Evolutionary conservation across 2,113 vertebrate genomes (phyloP), one percentile per base, ranked within the genome.

Genomic region (Sclerurus mexicanus): DNA sequence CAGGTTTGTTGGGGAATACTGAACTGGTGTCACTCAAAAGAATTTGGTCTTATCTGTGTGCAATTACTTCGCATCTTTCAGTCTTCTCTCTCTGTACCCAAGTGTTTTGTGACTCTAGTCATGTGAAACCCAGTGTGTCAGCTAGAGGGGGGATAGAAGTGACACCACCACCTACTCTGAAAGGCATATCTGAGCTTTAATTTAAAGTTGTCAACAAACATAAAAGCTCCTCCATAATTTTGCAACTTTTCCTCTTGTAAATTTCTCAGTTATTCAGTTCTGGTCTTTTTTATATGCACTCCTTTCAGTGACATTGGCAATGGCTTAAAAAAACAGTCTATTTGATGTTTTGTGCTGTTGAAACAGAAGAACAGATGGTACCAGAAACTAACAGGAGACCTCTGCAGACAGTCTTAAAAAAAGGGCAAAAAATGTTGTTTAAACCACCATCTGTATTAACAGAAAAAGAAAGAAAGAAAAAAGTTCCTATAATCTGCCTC

Each of bases 181-280:
- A 86, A 87, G 31, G 27, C 23, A 42, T 25, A 75, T 44, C 66
- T 78, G 78, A 85, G 63, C 86, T 97, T 89, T 93, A 42, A 79
- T 78, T 95, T 92, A 95, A 95, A 91, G 44, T 79, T 93, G 90
- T 87, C 90, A 97, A 82, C 67, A 92, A 93, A 66, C 20, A 84
- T 56, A 76, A 96, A 89, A 86, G 30, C 13, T 60, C 55, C 40
- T 88, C 44, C 31, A 47, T 87, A 14, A 63, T 74, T 82, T 90
- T 77, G 14, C 24, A 91, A 7, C 58, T 90, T 55, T 85, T 71
- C 14, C 23, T 79, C 47, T 67, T 35, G 55, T 47, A 64, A 75
- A 35, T 66, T 68, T 69, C 56, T 85, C 28, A 1, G 44, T 75
- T 92, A 42, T 55, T 76, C 64, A 87, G 39, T 59, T 79, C 91